Percentiles rank a stretch among this genome's conserved stretches.
phyloP scores from a whole-genome alignment of 2,888 invertebrate genomes.

The Amblyjoppa proteus region DNA sequence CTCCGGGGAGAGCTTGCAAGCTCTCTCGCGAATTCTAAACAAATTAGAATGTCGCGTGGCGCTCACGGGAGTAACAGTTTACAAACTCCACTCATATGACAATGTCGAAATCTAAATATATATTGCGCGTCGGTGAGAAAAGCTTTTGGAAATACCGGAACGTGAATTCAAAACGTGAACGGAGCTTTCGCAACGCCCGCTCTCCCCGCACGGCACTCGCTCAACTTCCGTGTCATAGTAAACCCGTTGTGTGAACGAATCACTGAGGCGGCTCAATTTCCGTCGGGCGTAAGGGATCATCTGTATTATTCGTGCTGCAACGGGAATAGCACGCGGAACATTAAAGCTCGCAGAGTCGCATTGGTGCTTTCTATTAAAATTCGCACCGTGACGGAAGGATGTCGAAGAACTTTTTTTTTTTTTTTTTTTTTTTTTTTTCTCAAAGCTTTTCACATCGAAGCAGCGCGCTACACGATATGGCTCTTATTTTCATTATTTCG shows the following conservation, averaged over 20 bases:
- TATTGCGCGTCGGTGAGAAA: not conserved
- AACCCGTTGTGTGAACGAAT: slow-evolving; percentile 1
- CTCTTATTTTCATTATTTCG: too few species aligned
- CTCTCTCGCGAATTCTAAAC: not conserved
- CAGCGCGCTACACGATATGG: not conserved
- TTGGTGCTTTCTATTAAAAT: not conserved
- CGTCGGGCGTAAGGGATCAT: slow-evolving; percentile 2
- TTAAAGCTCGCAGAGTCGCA: not conserved
- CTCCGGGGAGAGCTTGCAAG: not conserved
- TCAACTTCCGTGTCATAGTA: slow-evolving; percentile 4
- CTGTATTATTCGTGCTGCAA: not conserved
- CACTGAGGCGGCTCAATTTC: slow-evolving; percentile 3
- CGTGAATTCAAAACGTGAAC: slow-evolving; percentile 7
- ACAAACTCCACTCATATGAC: not conserved
- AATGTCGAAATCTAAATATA: slow-evolving; percentile 7
- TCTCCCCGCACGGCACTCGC: not conserved
- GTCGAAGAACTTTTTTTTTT: not conserved
- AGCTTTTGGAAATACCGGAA: not conserved
- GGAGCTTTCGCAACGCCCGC: not conserved
- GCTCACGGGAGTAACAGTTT: not conserved
- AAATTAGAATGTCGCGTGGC: not conserved
- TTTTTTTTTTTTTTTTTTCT: not conserved
- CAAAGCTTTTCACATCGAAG: not conserved
- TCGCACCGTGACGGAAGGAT: not conserved
- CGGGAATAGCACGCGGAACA: not conserved